phyloP scores from a whole-genome alignment of 1,140 invertebrate species.

The Prorops nasuta region DNA sequence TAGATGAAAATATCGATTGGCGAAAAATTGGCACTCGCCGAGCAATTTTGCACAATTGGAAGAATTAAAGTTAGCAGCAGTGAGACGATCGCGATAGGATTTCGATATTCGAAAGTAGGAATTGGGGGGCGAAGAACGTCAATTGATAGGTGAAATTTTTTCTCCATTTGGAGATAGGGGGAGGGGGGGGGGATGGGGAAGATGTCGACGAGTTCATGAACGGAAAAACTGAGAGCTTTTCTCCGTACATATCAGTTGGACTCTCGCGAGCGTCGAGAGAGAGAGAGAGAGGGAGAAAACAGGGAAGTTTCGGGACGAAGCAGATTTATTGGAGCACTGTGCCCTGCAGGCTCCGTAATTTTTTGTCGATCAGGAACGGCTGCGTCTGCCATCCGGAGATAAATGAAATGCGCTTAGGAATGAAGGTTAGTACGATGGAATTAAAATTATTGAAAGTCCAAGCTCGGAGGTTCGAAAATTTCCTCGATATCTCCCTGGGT shows the following conservation, averaged over 20 bases:
- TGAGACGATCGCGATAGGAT: no score
- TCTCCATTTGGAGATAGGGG: no score
- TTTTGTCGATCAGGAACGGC: constrained; percentile 28
- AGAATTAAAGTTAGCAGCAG: no score
- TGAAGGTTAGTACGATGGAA: background rate
- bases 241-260: background rate
- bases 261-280: background rate
- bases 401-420: constrained; percentile 22
- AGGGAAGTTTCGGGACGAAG: constrained; percentile 20
- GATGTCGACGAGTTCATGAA: background rate
- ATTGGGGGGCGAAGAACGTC: no score
- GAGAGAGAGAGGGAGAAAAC: background rate
- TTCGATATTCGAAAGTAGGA: no score
- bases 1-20: no score
- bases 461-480: no score
- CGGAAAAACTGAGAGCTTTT: background rate
- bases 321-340: constrained; percentile 25
- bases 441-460: background rate
- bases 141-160: no score
- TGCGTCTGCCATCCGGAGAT: constrained; percentile 28
- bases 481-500: no score
- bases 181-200: no score
- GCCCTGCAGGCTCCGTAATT: constrained; percentile 14
- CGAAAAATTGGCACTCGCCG: no score
- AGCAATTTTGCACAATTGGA: no score